Evolutionary conservation across 1,140 invertebrate genomes (phyloP), one percentile per base, ranked within the genome.

Genomic region (Lycorma delicatula): DNA sequence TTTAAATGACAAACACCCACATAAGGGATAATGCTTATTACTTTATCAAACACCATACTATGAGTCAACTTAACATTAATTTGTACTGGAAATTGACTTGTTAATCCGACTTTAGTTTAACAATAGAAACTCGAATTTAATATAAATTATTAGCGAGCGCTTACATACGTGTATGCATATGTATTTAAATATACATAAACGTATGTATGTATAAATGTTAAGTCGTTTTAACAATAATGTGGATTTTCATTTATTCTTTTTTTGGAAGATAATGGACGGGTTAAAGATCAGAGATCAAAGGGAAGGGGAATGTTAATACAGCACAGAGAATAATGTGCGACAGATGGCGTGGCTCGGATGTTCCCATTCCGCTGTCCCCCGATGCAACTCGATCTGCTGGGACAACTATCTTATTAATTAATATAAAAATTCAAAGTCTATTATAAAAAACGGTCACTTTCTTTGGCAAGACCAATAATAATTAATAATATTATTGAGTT

Each of bases 391-490:
- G 41, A 22, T 18, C n/a, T 5, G 23, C 41, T 6, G 41, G 13
- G 3, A 44, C 41, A 44, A 56, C 54, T 56, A 56, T 54, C 59
- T 61, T 60, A 56, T 57, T 61, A 58, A 54, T 61, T 59, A 62
- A 62, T 58, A 61, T 58, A 54, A 61, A 64, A 64, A 61, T 64
- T 61, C 60, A 61, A 61, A 64, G 60, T 64, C 60, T 61, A 64
- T 64, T 63, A 63, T 61, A 58, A 61, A 60, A 64, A 64, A 64
- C 57, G 59, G 63, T 64, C 63, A 55, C 56, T 63, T 56, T 59
- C 54, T 64, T 64, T 64, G 63, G 63, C 63, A 64, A 64, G 60
- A 64, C 63, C 63, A 61, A 64, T 64, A 63, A 61, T 64, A 64
- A 64, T 60, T 58, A 63, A 60, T 63, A 63, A 52, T 53, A 61